Evolutionary conservation across 2,113 vertebrate species (phyloP).

Genomic region (Oostethus manadensis): DNA sequence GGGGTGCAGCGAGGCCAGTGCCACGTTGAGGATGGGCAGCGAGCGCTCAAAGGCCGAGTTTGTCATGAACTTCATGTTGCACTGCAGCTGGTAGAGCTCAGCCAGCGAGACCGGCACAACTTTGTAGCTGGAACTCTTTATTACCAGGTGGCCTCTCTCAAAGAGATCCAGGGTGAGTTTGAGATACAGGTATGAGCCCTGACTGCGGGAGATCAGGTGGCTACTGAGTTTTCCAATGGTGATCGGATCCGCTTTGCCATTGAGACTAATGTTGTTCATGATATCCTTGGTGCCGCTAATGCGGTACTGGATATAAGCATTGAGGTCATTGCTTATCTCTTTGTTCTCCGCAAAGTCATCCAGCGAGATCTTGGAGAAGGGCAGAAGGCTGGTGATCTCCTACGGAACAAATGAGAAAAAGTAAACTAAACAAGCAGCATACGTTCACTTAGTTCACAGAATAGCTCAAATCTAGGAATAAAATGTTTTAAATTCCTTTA

Average conservation of each 20-base stretch:
- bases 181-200: conserved; percentile 94
- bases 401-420: conserved; percentile 41
- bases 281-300: conserved; percentile 87
- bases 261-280: conserved; percentile 91
- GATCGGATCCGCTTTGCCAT: conserved; percentile 85
- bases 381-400: conserved; percentile 83
- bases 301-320: conserved; percentile 88
- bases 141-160: conserved; percentile 90
- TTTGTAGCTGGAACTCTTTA: conserved; percentile 97
- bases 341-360: conserved; percentile 84
- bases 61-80: conserved; percentile 97
- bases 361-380: conserved; percentile 83
- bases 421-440: neutral
- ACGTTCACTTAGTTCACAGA: neutral
- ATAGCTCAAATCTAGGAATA: neutral
- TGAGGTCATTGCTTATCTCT: conserved; percentile 87
- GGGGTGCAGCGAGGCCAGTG: conserved; percentile 91
- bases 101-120: conserved; percentile 93
- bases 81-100: conserved; percentile 95
- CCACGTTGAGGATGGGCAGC: conserved; percentile 86
- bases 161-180: conserved; percentile 96
- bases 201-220: conserved; percentile 90
- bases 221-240: conserved; percentile 87
- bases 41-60: conserved; percentile 90
- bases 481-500: no score